A percentile compares a stretch with the other conserved stretches of the same genome.
Evolutionary conservation across 1,140 invertebrate species (phyloP).

Genomic region (Pantala flavescens): DNA sequence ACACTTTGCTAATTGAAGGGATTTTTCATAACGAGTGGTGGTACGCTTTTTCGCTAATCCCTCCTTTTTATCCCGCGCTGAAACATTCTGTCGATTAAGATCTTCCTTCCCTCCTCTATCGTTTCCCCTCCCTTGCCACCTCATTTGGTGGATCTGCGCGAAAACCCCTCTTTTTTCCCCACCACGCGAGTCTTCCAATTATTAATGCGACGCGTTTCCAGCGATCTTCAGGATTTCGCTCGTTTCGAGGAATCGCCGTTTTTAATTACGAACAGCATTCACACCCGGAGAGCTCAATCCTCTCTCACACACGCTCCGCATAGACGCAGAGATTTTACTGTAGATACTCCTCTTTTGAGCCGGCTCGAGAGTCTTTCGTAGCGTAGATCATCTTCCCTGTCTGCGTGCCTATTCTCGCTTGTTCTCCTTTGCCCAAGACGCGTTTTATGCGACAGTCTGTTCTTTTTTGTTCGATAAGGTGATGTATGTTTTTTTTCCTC

Average conservation of each 20-base stretch:
- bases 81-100: neutral
- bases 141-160: neutral
- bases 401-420: too few relatives aligned
- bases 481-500: too few relatives aligned
- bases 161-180: neutral
- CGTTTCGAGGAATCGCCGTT: neutral
- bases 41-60: neutral
- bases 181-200: neutral
- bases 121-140: neutral
- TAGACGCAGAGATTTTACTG: too few relatives aligned
- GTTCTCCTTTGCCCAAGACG: too few relatives aligned
- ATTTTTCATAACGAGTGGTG: neutral
- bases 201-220: neutral
- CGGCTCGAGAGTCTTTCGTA: too few relatives aligned
- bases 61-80: neutral
- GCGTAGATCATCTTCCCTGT: too few relatives aligned
- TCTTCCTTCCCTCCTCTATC: neutral
- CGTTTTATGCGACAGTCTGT: too few relatives aligned
- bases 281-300: too few relatives aligned
- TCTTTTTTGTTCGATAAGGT: too few relatives aligned
- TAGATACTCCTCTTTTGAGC: too few relatives aligned
- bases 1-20: neutral
- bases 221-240: neutral
- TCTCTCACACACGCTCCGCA: too few relatives aligned
- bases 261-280: neutral